Conservation (phyloP, 2,888 invertebrate species). For the Corythucha ciliata region DNA sequence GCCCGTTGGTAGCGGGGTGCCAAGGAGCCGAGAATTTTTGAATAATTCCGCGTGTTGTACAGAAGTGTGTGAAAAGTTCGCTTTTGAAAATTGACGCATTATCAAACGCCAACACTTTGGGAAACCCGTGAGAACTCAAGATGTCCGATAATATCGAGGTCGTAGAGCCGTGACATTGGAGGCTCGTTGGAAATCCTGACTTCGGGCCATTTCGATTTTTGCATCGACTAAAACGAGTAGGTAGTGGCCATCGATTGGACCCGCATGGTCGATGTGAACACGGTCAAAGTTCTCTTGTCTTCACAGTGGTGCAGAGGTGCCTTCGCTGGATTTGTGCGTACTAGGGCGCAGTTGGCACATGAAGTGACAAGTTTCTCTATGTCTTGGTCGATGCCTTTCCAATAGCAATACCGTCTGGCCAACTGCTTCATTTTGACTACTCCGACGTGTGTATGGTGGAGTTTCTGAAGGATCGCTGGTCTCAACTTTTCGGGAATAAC, state of each 20-base stretch:
- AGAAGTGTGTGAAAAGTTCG: neutral
- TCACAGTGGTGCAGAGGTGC: too few species aligned
- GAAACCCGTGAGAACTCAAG: neutral
- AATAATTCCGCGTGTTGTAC: neutral
- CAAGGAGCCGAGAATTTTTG: conserved; percentile 4
- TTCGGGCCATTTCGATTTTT: neutral
- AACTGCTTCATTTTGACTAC: too few species aligned
- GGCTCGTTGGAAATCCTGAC: neutral
- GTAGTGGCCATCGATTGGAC: neutral
- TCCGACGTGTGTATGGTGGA: too few species aligned
- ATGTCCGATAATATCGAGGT: neutral
- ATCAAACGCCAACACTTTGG: neutral
- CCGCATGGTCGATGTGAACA: conserved; percentile 8
- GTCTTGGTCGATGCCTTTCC: too few species aligned
- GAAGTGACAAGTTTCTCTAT: too few species aligned
- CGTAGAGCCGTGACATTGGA: neutral
- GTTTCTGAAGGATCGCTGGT: too few species aligned
- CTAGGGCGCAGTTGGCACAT: too few species aligned
- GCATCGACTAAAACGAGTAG: neutral
- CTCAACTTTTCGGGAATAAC: too few species aligned
- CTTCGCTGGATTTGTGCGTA: too few species aligned
- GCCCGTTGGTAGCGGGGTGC: conserved; percentile 6
- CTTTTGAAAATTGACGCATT: conserved; percentile 1
- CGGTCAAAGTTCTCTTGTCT: too few species aligned
- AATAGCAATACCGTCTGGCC: too few species aligned